These are phyloP conservation scores for Zapus hudsonius DNA, from an alignment of 2,113 vertebrate species.

Conservation along the genomic window DNA sequence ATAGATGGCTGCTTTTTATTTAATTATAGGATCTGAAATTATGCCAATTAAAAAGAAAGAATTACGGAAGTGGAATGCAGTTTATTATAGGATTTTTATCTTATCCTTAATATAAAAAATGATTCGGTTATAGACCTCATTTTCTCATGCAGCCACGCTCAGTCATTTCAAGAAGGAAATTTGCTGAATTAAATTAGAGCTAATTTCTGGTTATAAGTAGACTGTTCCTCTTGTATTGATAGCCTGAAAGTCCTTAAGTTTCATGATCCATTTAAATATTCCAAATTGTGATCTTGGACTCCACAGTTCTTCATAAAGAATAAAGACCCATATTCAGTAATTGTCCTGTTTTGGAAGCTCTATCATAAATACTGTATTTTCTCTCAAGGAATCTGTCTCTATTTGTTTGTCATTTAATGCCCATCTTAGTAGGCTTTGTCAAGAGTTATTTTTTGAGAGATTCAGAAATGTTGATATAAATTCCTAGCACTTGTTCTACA, in stretches of 20 bases:
- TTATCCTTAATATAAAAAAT: conserved; percentile 55
- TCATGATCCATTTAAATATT: conserved; percentile 13
- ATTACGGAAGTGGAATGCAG: conserved; percentile 43
- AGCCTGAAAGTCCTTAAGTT: not conserved
- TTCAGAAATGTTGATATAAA: not conserved
- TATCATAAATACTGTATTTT: not conserved
- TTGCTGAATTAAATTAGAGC: conserved; percentile 62
- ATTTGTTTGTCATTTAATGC: not conserved
- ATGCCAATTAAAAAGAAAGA: conserved; percentile 54
- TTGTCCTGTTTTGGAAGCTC: not conserved
- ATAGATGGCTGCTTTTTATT: conserved; percentile 43
- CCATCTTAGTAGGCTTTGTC: not conserved
- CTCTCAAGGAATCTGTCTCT: not conserved
- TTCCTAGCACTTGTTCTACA: not conserved
- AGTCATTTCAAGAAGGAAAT: conserved; percentile 63
- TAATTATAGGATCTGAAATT: conserved; percentile 66
- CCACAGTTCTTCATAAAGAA: not conserved
- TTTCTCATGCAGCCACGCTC: conserved; percentile 19
- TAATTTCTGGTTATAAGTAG: conserved; percentile 48
- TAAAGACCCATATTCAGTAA: not conserved
- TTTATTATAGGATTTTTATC: conserved; percentile 38
- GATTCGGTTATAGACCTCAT: not conserved
- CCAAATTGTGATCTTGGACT: not conserved
- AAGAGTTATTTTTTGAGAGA: not conserved
- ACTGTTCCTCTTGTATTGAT: not conserved